Conservation (phyloP, 92 coral and sea anemone species). For the Bergia puertoricense region DNA sequence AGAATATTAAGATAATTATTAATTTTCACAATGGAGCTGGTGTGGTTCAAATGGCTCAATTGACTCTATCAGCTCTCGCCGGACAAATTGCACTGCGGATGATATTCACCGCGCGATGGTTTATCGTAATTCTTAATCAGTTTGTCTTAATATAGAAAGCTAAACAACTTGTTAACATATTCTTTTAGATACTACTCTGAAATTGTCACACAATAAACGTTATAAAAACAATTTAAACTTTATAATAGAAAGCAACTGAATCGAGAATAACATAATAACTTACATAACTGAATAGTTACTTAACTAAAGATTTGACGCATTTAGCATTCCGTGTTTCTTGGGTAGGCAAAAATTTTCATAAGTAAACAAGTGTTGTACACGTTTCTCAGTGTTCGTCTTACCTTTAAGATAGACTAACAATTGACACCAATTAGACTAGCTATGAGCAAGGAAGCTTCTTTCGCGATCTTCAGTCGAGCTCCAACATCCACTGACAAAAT, state of each 20-base stretch:
- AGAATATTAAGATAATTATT: not conserved
- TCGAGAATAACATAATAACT: not conserved
- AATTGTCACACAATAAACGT: not conserved
- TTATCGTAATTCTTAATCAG: too few relatives aligned
- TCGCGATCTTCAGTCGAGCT: not conserved
- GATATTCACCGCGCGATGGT: too few relatives aligned
- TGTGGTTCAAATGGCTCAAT: not conserved
- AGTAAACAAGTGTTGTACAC: not conserved
- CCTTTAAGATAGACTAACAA: not conserved
- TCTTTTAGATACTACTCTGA: too few relatives aligned
- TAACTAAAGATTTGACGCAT: not conserved
- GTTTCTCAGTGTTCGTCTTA: not conserved
- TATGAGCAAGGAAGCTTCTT: not conserved
- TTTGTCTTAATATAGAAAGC: too few relatives aligned
- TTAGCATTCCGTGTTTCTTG: not conserved
- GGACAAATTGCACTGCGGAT: not conserved
- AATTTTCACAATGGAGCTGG: slow-evolving; percentile 9
- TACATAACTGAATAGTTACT: not conserved
- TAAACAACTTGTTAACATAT: too few relatives aligned
- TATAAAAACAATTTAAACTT: too few relatives aligned
- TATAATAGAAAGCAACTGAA: not conserved
- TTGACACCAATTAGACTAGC: not conserved
- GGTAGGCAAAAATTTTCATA: not conserved
- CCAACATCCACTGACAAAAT: not conserved
- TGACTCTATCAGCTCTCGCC: not conserved